Base-by-base conservation (phyloP, 2,888 invertebrate genomes). In the Latheticus oryzae region DNA sequence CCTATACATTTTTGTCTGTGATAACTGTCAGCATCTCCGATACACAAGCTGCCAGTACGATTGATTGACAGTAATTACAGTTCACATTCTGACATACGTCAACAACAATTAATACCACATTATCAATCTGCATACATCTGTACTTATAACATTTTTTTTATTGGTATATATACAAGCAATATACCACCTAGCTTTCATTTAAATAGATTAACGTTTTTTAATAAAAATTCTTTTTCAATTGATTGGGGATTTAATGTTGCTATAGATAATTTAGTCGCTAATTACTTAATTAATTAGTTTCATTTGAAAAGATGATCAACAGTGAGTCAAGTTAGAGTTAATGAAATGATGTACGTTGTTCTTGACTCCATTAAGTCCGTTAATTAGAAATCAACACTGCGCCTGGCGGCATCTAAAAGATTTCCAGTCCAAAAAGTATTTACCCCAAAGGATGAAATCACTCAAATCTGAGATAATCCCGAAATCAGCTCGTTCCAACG, bases 271-370 rank as follows among this genome's bases (percentile, higher is more conserved):
- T 53, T 64, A 43, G 60, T 62, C 62, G 69, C 67, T 74, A 75
- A 74, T 74, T 73, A 74, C 73, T 73, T 75, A 74, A 75, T 73
- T 75, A 74, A 75, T 74, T 74, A 73, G 74, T 71, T 73, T 66
- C 70, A 64, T 72, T 67, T 68, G 64, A 70, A 65, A 73, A 68
- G 73, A 75, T 72, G 74, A 74, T 73, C 72, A 72, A 69, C 71
- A 60, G 55, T 56, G 64, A 53, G 64, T 48, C 56, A 60, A 60
- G 50, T 50, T 42, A 50, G 53, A 63, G 50, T 71, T 71, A 71
- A 71, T 68, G 72, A 73, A 73, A 71, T 73, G 70, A 71, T 67
- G 71, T 63, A 60, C 60, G 61, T 65, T 61, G 68, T 68, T 68
- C 63, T 70, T 66, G 61, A 62, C 66, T 70, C 74, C 72, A 74